These are phyloP conservation scores for Ceratosolen fusciceps DNA, from an alignment of 1,140 invertebrate species.

Conservation along the genomic window DNA sequence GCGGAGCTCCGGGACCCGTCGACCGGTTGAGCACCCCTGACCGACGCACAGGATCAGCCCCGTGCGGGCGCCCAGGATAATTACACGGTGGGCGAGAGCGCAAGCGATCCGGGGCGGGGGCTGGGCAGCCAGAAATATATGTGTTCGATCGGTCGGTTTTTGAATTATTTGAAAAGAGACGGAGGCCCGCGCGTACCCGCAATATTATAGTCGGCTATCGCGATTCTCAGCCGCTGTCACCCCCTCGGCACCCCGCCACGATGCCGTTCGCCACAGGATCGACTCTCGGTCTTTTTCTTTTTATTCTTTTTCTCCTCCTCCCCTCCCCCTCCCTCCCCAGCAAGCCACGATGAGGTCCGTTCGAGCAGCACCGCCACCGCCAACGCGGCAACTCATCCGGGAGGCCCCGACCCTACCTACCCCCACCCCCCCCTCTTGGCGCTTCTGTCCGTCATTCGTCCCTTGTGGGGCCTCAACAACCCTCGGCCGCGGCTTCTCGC, in stretches of 20 bases:
- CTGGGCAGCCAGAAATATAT: constrained; percentile 67
- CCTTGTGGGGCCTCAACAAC: no score
- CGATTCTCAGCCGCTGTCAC: constrained; percentile 58
- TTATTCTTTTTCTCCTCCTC: constrained; percentile 34
- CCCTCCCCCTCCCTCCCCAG: constrained; percentile 24
- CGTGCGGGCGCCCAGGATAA: constrained; percentile 68
- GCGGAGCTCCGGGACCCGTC: constrained; percentile 18
- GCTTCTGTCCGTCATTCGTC: no score
- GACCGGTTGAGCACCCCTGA: constrained; percentile 56
- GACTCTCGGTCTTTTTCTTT: constrained; percentile 23
- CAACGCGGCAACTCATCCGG: constrained; percentile 37
- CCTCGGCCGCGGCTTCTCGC: no score
- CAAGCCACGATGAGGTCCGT: no score
- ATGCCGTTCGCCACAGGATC: constrained; percentile 13
- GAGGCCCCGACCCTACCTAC: constrained; percentile 26
- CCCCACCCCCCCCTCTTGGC: no score
- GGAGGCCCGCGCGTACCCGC: constrained; percentile 62
- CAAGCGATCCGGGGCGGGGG: constrained; percentile 40
- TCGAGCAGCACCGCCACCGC: no score
- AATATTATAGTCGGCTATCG: constrained; percentile 70
- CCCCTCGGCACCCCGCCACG: constrained; percentile 42
- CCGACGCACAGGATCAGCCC: constrained; percentile 37
- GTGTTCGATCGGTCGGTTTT: constrained; percentile 72
- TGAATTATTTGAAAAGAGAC: constrained; percentile 74
- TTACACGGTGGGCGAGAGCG: constrained; percentile 69